Evolutionary conservation across 2,888 invertebrate species (phyloP).

Genomic region (Nematopogon swammerdamellus): DNA sequence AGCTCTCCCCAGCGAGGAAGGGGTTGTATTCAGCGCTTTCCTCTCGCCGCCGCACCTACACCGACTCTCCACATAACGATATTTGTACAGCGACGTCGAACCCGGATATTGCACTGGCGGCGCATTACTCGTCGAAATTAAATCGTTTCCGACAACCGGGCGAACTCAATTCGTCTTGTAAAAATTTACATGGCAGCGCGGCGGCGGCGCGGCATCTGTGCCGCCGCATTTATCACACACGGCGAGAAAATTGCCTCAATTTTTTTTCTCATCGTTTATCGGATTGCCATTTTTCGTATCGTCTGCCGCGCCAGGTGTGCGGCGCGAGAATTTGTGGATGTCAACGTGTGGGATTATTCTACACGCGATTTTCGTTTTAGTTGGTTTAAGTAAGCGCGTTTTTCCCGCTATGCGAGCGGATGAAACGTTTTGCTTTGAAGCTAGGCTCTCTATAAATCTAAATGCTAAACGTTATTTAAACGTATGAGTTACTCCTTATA

Average conservation of each 20-base stretch:
- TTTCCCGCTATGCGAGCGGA: too few relatives aligned
- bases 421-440: too few relatives aligned
- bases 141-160: not conserved
- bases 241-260: not conserved
- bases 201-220: not conserved
- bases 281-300: not conserved
- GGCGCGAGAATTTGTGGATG: not conserved
- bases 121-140: not conserved
- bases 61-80: too few relatives aligned
- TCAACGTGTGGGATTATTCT: too few relatives aligned
- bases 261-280: not conserved
- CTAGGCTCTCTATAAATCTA: too few relatives aligned
- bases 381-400: too few relatives aligned
- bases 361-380: too few relatives aligned
- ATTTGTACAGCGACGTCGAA: not conserved
- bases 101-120: not conserved
- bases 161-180: not conserved
- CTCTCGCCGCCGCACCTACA: too few relatives aligned
- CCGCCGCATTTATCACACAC: not conserved
- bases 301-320: not conserved
- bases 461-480: too few relatives aligned
- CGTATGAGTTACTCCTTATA: too few relatives aligned
- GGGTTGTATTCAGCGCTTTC: too few relatives aligned
- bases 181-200: not conserved
- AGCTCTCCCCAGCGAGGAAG: too few relatives aligned